A percentile compares a stretch with the other conserved stretches of the same genome.
Evolutionary conservation across 2,888 invertebrate genomes (phyloP).

Genomic region (Orthosia incerta): DNA sequence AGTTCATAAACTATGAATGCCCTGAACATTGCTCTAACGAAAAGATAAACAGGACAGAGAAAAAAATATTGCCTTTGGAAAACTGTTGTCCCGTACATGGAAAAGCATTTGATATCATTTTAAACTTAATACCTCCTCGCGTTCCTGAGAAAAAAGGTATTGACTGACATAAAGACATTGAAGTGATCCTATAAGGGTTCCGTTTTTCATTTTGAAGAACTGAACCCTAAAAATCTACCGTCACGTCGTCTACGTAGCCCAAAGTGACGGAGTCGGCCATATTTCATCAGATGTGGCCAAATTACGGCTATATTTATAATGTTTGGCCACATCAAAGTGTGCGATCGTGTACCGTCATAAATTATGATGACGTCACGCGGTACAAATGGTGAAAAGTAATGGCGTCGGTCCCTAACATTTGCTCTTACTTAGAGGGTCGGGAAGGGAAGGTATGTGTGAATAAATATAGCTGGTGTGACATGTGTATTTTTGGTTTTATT

Average conservation of each 20-base stretch:
- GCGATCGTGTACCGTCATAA: constrained; percentile 69
- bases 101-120: too few species aligned
- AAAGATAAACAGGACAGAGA: too few species aligned
- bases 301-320: constrained; percentile 61
- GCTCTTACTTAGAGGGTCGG: constrained; percentile 38
- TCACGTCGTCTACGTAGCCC: constrained; percentile 13
- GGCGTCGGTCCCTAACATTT: constrained; percentile 47
- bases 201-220: too few species aligned
- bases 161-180: too few species aligned
- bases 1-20: too few species aligned
- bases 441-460: neutral
- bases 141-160: too few species aligned
- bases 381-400: constrained; percentile 61
- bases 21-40: too few species aligned
- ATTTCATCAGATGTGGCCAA: constrained; percentile 57
- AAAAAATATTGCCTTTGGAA: too few species aligned
- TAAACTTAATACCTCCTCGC: too few species aligned
- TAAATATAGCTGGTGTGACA: constrained; percentile 1
- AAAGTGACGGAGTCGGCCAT: constrained; percentile 16
- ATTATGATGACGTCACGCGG: constrained; percentile 67
- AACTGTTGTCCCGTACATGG: too few species aligned
- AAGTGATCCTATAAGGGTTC: too few species aligned
- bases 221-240: constrained; percentile 10
- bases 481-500: neutral
- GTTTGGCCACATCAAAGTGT: constrained; percentile 65